These are phyloP conservation scores for Cydia fagiglandana DNA, from an alignment of 1,140 invertebrate genomes.

Conservation along the genomic window DNA sequence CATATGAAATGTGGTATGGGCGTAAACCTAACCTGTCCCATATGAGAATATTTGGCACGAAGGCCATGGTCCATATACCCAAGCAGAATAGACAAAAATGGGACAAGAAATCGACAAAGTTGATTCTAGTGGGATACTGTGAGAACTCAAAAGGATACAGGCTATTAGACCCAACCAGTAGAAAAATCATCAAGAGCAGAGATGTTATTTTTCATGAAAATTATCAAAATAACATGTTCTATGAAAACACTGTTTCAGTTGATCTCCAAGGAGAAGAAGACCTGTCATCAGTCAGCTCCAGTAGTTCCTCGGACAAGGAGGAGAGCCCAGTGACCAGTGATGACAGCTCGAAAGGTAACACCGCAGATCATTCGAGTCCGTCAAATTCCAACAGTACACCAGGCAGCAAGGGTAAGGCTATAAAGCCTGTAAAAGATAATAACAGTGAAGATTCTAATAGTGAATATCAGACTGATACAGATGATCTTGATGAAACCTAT, in stretches of 20 bases:
- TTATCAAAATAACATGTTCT: neutral
- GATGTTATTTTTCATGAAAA: constrained; percentile 51
- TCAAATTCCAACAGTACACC: too few relatives aligned
- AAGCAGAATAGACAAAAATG: constrained; percentile 57
- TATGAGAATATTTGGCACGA: constrained; percentile 59
- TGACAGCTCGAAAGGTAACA: too few relatives aligned
- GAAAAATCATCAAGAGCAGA: constrained; percentile 41
- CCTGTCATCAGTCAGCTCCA: neutral
- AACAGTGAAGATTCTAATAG: too few relatives aligned
- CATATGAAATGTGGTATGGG: constrained; percentile 60
- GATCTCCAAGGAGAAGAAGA: neutral
- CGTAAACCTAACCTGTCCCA: constrained; percentile 52
- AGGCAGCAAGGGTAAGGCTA: too few relatives aligned
- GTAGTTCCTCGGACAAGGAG: neutral
- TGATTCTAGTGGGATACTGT: constrained; percentile 60
- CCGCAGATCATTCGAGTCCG: too few relatives aligned
- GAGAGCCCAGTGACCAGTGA: too few relatives aligned
- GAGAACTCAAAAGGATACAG: constrained; percentile 52
- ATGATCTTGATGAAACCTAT: neutral
- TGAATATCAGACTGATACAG: too few relatives aligned
- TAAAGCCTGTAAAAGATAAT: too few relatives aligned
- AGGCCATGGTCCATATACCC: constrained; percentile 58
- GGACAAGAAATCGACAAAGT: constrained; percentile 53
- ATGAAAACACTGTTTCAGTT: neutral
- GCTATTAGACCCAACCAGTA: constrained; percentile 42